phyloP scores from a whole-genome alignment of 2,113 vertebrate genomes.

The Podocnemis expansa region DNA sequence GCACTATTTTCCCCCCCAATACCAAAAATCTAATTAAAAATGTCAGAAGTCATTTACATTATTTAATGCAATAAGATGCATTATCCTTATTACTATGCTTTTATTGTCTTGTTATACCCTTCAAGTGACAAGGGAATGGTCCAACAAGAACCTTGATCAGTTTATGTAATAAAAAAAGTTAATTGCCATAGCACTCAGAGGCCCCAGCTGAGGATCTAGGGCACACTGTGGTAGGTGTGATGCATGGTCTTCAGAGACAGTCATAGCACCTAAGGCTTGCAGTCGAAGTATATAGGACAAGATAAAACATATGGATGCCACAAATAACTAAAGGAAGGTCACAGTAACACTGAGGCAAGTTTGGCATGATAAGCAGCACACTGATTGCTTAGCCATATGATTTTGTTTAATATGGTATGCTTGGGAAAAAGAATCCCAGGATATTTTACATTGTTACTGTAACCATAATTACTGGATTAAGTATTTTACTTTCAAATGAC shows the following conservation, averaged over 20 bases:
- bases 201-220: neutral
- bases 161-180: neutral
- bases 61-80: neutral
- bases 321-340: neutral
- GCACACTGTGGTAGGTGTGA: neutral
- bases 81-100: neutral
- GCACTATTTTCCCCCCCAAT: neutral
- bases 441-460: neutral
- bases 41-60: neutral
- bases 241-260: neutral
- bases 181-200: neutral
- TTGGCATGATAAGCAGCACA: neutral
- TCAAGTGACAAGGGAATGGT: neutral
- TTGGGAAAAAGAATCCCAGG: neutral
- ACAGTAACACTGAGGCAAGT: neutral
- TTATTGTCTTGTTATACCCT: neutral
- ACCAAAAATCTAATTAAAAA: neutral
- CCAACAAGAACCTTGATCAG: neutral
- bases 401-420: neutral
- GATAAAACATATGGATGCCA: neutral
- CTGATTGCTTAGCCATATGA: neutral
- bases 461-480: neutral
- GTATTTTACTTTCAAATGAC: neutral
- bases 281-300: neutral
- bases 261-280: neutral